Evolutionary conservation across 2,888 invertebrate genomes (phyloP), one percentile per base, ranked within the genome.

Genomic region (Cloeon dipterum): DNA sequence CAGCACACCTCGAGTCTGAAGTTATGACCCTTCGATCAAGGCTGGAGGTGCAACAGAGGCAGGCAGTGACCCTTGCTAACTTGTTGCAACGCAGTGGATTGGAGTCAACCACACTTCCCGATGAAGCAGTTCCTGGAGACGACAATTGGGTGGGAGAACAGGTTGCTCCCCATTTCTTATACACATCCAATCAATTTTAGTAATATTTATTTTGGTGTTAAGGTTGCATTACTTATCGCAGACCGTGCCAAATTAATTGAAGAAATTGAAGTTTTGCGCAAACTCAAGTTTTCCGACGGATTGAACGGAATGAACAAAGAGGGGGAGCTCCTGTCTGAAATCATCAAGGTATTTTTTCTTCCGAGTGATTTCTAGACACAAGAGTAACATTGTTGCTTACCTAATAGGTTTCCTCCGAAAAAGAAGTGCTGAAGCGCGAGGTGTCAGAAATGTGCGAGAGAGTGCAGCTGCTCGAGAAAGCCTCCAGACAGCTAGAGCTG

Each of bases 171-270:
- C n/a, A n/a, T n/a, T n/a, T n/a, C n/a, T n/a, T n/a, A n/a, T n/a
- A n/a, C n/a, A n/a, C n/a, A n/a, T n/a, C n/a, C n/a, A 18, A 16
- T 20, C 13, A 19, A 13, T n/a, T n/a, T n/a, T n/a, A n/a, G n/a
- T n/a, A n/a, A n/a, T n/a, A n/a, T n/a, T n/a, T n/a, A n/a, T n/a
- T n/a, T 13, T 4, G 5, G n/a, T 35, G 8, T 39, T 26, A 52
- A 61, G 52, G 54, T 61, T 38, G 57, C 59, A 4, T 56, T 54
- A 44, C 48, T 61, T 13, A 51, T 61, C 35, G 57, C 57, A 35
- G 58, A 61, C 44, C 47, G 59, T 42, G 55, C 56, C 3, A 50
- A 56, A 23, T 53, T 61, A 18, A 47, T 52, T 40, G 59, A 61
- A 44, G 59, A 60, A 41, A 48, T 62, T 13, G 56, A 58, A 36